Conservation (phyloP, 2,797 vertebrate genomes). For the Phoxinus dragarum region DNA sequence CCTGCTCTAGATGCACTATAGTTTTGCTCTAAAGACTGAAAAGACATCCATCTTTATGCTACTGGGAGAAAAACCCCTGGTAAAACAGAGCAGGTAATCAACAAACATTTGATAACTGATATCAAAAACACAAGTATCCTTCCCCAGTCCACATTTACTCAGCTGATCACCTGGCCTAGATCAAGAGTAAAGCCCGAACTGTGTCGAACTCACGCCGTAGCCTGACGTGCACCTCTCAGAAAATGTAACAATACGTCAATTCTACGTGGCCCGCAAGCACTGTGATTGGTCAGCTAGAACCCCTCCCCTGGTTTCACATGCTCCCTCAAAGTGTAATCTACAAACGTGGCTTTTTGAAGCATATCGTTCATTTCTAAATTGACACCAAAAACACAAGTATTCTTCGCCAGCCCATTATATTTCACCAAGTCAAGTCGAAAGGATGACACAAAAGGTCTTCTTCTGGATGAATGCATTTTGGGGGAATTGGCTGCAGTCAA, state of each 20-base stretch:
- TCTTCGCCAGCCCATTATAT: not conserved
- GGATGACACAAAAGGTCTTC: too few species aligned
- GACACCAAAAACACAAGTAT: not conserved
- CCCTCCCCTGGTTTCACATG: too few species aligned
- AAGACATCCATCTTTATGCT: not conserved
- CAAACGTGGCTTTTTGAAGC: not conserved
- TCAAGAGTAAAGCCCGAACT: too few species aligned
- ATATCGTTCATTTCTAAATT: not conserved
- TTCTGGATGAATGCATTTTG: not conserved
- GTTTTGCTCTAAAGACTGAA: not conserved
- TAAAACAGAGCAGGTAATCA: not conserved
- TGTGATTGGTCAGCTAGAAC: too few species aligned
- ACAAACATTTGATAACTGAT: not conserved
- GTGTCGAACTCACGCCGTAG: too few species aligned
- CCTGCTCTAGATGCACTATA: not conserved
- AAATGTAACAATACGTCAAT: too few species aligned
- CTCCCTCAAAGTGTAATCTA: not conserved
- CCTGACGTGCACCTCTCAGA: too few species aligned
- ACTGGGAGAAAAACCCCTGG: not conserved
- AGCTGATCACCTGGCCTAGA: too few species aligned
- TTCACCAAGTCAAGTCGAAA: not conserved
- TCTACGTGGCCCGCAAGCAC: too few species aligned
- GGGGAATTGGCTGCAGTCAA: not conserved
- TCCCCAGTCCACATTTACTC: too few species aligned
- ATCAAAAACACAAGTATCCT: not conserved